phyloP scores from a whole-genome alignment of 1,140 invertebrate genomes.

The Drosophila quadrilineata region DNA sequence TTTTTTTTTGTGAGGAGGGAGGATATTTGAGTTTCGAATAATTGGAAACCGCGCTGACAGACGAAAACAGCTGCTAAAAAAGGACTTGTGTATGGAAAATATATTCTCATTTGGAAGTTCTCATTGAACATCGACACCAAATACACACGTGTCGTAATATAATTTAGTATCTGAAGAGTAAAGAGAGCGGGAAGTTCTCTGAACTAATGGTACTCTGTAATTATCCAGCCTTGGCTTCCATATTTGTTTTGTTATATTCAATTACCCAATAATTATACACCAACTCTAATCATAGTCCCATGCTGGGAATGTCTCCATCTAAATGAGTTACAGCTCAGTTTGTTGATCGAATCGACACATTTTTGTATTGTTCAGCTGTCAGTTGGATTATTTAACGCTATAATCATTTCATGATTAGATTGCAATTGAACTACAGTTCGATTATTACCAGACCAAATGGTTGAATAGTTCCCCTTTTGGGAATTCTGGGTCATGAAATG shows the following conservation, averaged over 20 bases:
- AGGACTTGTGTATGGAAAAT: slow-evolving; percentile 3
- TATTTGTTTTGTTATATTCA: slow-evolving; percentile 15
- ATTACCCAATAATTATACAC: slow-evolving; percentile 1
- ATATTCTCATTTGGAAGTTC: slow-evolving; percentile 16
- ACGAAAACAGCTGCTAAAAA: slow-evolving; percentile 16
- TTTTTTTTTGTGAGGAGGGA: too few relatives aligned
- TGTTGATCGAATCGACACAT: too few relatives aligned
- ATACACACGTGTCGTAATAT: slow-evolving; percentile 13
- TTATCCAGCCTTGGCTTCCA: neutral
- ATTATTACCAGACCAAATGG: too few relatives aligned
- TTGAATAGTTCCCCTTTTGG: too few relatives aligned
- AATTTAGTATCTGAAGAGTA: too few relatives aligned
- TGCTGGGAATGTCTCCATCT: too few relatives aligned
- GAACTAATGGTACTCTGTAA: too few relatives aligned
- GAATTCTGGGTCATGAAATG: too few relatives aligned
- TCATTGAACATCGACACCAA: slow-evolving; percentile 3
- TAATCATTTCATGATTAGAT: too few relatives aligned
- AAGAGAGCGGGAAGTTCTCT: neutral
- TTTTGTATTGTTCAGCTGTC: too few relatives aligned
- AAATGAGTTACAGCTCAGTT: neutral
- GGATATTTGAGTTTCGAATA: slow-evolving; percentile 36
- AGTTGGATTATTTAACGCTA: too few relatives aligned
- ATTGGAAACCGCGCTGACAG: slow-evolving; percentile 45
- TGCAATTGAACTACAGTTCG: too few relatives aligned
- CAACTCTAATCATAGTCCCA: neutral